Base-by-base conservation (phyloP, 2,888 invertebrate species). In the Micropterix aruncella region DNA sequence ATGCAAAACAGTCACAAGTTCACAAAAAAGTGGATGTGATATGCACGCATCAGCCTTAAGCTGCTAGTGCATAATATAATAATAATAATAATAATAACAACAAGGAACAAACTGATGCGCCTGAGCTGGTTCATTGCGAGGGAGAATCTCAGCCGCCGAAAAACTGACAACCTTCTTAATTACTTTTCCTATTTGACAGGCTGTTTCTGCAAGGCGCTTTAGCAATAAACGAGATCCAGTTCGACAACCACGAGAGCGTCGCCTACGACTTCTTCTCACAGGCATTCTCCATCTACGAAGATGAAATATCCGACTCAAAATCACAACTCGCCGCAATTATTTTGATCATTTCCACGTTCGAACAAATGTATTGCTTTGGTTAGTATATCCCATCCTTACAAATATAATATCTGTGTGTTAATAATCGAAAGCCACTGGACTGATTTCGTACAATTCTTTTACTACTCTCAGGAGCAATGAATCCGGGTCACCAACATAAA, bases 221-320 rank as follows among this genome's bases (percentile, higher is more conserved):
- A 40, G 90, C 93, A 0, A 90, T 93, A 46, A 88, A 90, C 44
- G 84, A 89, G 63, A 91, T 95, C 44, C 81, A 81, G 4, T 97
- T 96, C 64, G 87, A 92, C 47, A 93, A 94, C 60, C 89, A 91
- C 60, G 96, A 97, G 66, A 90, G 93, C 5, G 88, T 97, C 1
- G 96, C 96, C 0, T 99, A 99, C 66, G 99, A 99, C 65, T 99
- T 93, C 59, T 83, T 99, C 62, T 94, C 96, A 16, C 69, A 87
- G 70, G 93, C 96, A 0, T 97, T 99, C 66, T 91, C 95, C 0
- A 64, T 99, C 44, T 99, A 97, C 61, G 97, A 99, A 62, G 99
- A 99, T 62, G 97, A 97, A 66, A 92, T 99, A 56, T 91, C 92
- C 2, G 97, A 97, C 62, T 93, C 93, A 45, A 94, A 94, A 61